Evolutionary conservation across 2,113 vertebrate species (phyloP).

Genomic region (Tyrannus savana): DNA sequence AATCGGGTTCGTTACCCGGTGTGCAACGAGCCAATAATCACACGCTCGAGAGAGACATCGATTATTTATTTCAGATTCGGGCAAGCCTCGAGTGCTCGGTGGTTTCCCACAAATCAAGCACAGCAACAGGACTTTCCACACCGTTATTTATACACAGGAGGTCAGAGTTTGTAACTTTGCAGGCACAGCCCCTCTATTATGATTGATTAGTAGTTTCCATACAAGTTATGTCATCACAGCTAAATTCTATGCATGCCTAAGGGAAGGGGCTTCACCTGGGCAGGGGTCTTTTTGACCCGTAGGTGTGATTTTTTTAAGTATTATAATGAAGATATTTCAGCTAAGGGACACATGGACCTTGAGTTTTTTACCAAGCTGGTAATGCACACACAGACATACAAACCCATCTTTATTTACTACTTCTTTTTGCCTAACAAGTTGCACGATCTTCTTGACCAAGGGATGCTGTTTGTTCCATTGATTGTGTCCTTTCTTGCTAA

Average conservation of each 20-base stretch:
- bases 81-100: fast-evolving
- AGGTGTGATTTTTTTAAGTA: neutral
- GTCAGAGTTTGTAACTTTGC: neutral
- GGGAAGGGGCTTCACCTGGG: neutral
- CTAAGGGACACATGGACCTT: neutral
- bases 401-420: neutral
- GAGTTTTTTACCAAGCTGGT: neutral
- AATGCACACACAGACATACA: too few relatives aligned
- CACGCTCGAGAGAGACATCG: neutral
- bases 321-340: neutral
- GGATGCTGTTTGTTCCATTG: neutral
- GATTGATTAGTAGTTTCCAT: neutral
- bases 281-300: neutral
- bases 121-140: neutral
- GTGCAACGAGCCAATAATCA: neutral
- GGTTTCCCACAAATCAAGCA: neutral
- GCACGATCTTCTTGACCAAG: neutral
- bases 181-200: too few relatives aligned
- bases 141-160: fast-evolving
- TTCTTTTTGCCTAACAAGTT: neutral
- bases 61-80: neutral
- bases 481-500: neutral
- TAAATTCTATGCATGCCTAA: neutral
- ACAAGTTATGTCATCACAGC: neutral
- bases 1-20: fast-evolving